Percentiles rank a stretch among this genome's conserved stretches.
These are phyloP conservation scores for Pongo abelii DNA, from an alignment of 2,113 vertebrate genomes.

Conservation along the genomic window DNA sequence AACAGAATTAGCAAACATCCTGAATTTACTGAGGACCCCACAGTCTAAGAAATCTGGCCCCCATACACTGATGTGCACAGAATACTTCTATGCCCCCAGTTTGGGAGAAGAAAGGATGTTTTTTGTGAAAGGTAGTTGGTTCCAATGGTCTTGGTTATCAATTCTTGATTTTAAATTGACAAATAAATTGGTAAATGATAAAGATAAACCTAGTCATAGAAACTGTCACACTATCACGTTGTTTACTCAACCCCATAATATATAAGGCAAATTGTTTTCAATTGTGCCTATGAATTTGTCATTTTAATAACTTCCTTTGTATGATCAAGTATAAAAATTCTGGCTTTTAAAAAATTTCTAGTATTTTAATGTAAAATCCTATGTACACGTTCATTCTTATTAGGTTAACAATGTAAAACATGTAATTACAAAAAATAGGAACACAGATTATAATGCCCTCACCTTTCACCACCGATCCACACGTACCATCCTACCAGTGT, in stretches of 20 bases:
- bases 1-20: background rate
- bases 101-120: background rate
- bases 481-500: background rate
- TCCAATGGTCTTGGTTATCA: background rate
- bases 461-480: background rate
- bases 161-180: slow-evolving; percentile 11
- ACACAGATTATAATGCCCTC: background rate
- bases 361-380: background rate
- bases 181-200: background rate
- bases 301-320: background rate
- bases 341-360: background rate
- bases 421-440: background rate
- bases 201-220: background rate
- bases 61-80: background rate
- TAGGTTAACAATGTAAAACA: background rate
- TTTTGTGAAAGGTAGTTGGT: background rate
- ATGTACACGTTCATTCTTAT: background rate
- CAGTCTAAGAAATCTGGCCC: background rate
- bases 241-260: background rate
- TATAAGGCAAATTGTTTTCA: background rate
- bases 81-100: background rate
- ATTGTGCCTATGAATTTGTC: background rate
- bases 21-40: background rate
- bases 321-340: background rate
- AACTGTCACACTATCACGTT: background rate